Evolutionary conservation across 2,888 invertebrate species (phyloP).

Genomic region (Stenoptilia bipunctidactyla): DNA sequence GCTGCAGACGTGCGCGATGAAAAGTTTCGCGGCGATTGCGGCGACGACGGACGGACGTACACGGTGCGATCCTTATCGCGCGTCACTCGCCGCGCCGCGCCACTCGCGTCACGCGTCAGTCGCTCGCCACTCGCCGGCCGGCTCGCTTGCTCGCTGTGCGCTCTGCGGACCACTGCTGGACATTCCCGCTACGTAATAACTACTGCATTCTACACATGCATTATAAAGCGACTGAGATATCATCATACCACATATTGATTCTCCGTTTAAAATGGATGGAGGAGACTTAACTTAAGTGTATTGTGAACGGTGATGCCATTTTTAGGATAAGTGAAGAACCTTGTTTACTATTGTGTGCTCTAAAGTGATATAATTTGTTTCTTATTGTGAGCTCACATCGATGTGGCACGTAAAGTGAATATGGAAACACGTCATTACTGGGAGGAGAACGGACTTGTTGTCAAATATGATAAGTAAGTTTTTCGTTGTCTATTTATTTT

Average conservation of each 20-base stretch:
- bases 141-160: conserved; percentile 23
- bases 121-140: conserved; percentile 47
- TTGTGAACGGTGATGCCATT: conserved; percentile 1
- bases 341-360: conserved; percentile 20
- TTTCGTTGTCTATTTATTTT: too few species aligned
- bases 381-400: conserved; percentile 27
- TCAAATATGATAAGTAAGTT: conserved; percentile 60
- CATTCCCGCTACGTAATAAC: conserved; percentile 25
- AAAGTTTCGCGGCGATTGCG: too few species aligned
- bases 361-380: conserved; percentile 27
- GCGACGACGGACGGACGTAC: too few species aligned
- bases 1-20: too few species aligned
- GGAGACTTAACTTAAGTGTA: conserved; percentile 29
- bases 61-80: too few species aligned
- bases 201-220: conserved; percentile 21
- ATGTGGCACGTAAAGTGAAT: conserved; percentile 26
- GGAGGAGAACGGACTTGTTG: conserved; percentile 55
- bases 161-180: conserved; percentile 31
- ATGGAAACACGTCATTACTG: conserved; percentile 61
- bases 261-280: conserved; percentile 33
- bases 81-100: too few species aligned
- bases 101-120: too few species aligned
- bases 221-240: conserved; percentile 29
- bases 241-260: conserved; percentile 21
- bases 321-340: conserved; percentile 24